These are phyloP conservation scores for Carassius auratus DNA, from an alignment of 2,113 vertebrate species.

Conservation along the genomic window DNA sequence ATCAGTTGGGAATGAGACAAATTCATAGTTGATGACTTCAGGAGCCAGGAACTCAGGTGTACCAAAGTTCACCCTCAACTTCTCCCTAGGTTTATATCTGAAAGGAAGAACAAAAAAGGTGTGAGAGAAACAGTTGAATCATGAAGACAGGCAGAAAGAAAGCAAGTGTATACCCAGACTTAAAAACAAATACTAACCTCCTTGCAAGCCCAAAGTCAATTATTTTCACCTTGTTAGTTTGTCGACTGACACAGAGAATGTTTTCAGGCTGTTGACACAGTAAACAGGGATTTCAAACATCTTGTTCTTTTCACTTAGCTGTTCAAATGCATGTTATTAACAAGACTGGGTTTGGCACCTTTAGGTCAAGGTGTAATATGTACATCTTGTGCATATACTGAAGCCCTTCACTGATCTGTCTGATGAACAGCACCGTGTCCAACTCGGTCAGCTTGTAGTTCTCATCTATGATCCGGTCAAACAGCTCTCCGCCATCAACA, in stretches of 20 bases:
- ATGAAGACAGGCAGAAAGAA: too few species aligned
- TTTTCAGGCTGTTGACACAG: conserved; percentile 88
- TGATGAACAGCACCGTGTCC: conserved; percentile 90
- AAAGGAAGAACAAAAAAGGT: background rate
- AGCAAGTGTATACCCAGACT: background rate
- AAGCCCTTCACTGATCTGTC: conserved; percentile 93
- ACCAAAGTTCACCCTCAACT: conserved; percentile 93
- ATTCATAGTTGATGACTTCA: conserved; percentile 97
- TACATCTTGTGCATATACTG: conserved; percentile 98
- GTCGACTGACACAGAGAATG: conserved; percentile 93
- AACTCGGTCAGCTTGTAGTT: conserved; percentile 89
- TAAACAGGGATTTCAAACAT: background rate
- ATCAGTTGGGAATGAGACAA: conserved; percentile 96
- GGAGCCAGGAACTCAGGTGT: conserved; percentile 97
- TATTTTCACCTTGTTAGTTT: conserved; percentile 94
- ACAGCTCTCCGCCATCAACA: conserved; percentile 94
- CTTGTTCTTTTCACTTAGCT: background rate
- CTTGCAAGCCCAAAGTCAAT: conserved; percentile 98
- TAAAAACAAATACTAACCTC: conserved; percentile 77
- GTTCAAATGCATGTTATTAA: background rate
- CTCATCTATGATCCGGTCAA: conserved; percentile 96
- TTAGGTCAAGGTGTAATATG: conserved; percentile 95
- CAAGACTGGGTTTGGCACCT: conserved; percentile 75
- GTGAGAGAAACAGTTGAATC: background rate
- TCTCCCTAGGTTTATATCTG: conserved; percentile 96